These are phyloP conservation scores for Atherinosoma microstoma DNA, from an alignment of 2,797 vertebrate species.

Conservation along the genomic window DNA sequence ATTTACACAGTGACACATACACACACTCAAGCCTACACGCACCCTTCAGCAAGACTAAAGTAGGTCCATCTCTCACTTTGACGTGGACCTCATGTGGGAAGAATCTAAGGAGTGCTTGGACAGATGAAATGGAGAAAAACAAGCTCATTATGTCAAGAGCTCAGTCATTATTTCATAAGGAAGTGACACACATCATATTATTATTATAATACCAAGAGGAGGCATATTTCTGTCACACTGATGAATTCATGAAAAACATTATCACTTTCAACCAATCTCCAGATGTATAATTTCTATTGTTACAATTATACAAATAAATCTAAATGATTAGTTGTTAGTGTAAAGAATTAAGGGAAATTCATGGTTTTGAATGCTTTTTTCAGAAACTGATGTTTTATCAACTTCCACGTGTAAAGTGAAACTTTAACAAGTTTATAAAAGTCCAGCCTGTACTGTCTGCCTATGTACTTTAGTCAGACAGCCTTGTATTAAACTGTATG, in stretches of 20 bases:
- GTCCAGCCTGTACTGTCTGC: not conserved
- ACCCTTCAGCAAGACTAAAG: conserved; percentile 57
- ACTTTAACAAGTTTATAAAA: conserved; percentile 21
- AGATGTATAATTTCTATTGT: conserved; percentile 45
- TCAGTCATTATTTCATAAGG: conserved; percentile 41
- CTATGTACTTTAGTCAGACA: conserved; percentile 5
- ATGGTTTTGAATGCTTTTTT: not conserved
- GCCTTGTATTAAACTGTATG: not conserved
- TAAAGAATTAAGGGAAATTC: not conserved
- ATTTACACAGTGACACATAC: conserved; percentile 60
- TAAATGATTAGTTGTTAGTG: conserved; percentile 23
- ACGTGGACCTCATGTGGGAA: conserved; percentile 72
- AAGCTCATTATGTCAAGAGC: conserved; percentile 35
- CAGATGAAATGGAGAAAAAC: conserved; percentile 46
- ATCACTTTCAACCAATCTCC: conserved; percentile 25
- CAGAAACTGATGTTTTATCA: conserved; percentile 15
- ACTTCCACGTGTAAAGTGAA: conserved; percentile 10
- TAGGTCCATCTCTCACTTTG: conserved; percentile 72
- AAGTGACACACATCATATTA: conserved; percentile 54
- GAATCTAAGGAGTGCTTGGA: conserved; percentile 56
- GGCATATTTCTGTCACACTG: conserved; percentile 49
- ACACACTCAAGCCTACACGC: conserved; percentile 47
- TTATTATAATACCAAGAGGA: conserved; percentile 27
- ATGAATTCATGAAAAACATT: conserved; percentile 46
- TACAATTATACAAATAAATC: conserved; percentile 51